Percentiles rank a stretch among this genome's conserved stretches.
Conservation (phyloP, 2,888 invertebrate species). For the Noctua pronuba region DNA sequence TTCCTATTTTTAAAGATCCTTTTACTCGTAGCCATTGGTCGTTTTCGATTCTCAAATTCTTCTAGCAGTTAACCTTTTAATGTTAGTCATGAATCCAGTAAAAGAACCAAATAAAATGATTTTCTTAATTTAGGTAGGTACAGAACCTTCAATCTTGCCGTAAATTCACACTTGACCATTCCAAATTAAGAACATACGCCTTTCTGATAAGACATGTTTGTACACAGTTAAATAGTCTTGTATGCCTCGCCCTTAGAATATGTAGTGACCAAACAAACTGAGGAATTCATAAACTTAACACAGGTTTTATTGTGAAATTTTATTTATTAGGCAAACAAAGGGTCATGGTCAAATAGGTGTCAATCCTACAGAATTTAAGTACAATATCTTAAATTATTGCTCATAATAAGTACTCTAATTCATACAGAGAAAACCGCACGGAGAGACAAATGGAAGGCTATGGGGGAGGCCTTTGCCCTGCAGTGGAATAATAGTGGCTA, state of each 20-base stretch:
- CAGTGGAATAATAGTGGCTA: too few relatives aligned
- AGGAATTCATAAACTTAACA: conserved; percentile 31
- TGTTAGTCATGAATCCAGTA: fast-evolving
- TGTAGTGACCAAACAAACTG: conserved; percentile 61
- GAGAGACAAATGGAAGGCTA: too few relatives aligned
- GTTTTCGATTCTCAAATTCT: neutral
- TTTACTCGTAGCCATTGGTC: neutral
- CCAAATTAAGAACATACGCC: conserved; percentile 60
- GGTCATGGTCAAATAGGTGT: neutral
- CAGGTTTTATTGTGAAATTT: conserved; percentile 2
- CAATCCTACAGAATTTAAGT: neutral
- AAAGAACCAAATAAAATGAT: neutral
- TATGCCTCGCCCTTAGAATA: conserved; percentile 69
- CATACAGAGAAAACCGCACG: too few relatives aligned
- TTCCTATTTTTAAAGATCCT: neutral
- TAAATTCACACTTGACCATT: conserved; percentile 45
- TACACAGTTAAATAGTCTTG: conserved; percentile 71
- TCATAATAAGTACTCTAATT: neutral
- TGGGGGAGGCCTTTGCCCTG: too few relatives aligned
- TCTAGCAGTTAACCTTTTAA: neutral
- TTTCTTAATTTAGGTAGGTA: neutral
- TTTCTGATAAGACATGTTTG: conserved; percentile 69
- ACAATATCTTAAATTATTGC: neutral
- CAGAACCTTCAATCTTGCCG: conserved; percentile 24
- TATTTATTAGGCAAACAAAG: neutral